Evolutionary conservation across 2,113 vertebrate species (phyloP).

Genomic region (Panthera uncia): DNA sequence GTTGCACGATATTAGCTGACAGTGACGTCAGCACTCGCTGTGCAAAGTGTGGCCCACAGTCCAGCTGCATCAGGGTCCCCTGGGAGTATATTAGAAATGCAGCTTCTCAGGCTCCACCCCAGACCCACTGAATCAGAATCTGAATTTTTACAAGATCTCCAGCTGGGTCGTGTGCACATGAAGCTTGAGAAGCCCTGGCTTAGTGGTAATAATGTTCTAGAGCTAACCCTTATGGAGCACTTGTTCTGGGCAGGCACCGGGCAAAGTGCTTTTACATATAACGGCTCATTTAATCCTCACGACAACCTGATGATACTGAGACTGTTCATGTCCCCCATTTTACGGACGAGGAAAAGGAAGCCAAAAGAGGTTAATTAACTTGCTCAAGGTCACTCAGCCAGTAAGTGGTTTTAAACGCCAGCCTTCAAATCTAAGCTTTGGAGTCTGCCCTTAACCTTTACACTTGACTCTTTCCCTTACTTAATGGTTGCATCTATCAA

Average conservation of each 20-base stretch:
- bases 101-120: background rate
- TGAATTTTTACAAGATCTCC: background rate
- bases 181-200: background rate
- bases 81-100: background rate
- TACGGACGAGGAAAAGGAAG: background rate
- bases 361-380: background rate
- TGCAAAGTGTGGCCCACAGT: background rate
- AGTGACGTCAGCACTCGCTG: background rate
- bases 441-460: background rate
- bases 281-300: background rate
- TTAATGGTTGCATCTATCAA: background rate
- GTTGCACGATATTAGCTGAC: too few species aligned
- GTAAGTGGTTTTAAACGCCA: background rate
- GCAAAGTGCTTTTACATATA: background rate
- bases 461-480: background rate
- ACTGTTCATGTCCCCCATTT: background rate
- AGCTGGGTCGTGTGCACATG: background rate
- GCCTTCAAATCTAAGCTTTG: background rate
- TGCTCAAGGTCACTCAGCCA: background rate
- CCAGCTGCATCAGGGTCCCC: background rate
- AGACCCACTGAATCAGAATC: background rate
- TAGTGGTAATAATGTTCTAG: too few species aligned
- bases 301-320: background rate
- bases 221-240: background rate
- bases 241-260: background rate